A percentile compares a stretch with the other conserved stretches of the same genome.
Evolutionary conservation across 2,888 invertebrate species (phyloP).

Genomic region (Sinentomon sp.): DNA sequence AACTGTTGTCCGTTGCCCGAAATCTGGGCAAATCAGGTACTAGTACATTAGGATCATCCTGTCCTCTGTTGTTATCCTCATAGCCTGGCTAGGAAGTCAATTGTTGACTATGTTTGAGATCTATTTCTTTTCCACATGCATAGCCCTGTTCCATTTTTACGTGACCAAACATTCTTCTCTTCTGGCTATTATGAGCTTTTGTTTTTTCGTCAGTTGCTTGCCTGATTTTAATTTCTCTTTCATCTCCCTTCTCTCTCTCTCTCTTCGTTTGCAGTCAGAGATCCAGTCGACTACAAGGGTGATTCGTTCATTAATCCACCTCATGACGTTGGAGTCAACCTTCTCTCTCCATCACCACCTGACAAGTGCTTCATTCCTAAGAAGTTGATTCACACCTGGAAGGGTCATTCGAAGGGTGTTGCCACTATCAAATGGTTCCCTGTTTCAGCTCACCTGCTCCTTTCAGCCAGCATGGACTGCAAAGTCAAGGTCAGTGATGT

Average conservation of each 20-base stretch:
- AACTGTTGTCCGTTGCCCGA: too few species aligned
- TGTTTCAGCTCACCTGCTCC: slow-evolving; percentile 65
- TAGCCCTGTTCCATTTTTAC: too few species aligned
- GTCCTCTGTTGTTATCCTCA: too few species aligned
- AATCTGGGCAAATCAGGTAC: too few species aligned
- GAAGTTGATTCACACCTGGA: slow-evolving; percentile 82
- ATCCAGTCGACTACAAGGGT: slow-evolving; percentile 84
- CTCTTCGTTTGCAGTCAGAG: slow-evolving; percentile 44
- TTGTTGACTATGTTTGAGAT: too few species aligned
- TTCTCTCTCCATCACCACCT: slow-evolving; percentile 61
- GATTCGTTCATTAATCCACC: slow-evolving; percentile 79
- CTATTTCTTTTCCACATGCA: too few species aligned
- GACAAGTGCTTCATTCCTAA: slow-evolving; percentile 90
- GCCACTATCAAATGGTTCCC: slow-evolving; percentile 89
- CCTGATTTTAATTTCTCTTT: slow-evolving; percentile 3
- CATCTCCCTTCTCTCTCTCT: slow-evolving; percentile 8
- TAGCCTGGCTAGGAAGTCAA: too few species aligned
- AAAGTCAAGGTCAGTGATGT: slow-evolving; percentile 45
- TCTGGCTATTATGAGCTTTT: too few species aligned
- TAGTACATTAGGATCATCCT: too few species aligned
- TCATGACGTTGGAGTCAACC: slow-evolving; percentile 67
- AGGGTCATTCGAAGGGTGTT: slow-evolving; percentile 88
- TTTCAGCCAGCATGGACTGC: slow-evolving; percentile 91
- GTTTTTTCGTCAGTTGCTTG: too few species aligned
- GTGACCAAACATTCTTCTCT: too few species aligned